A percentile compares a stretch with the other conserved stretches of the same genome.
Conservation (phyloP, 53 echinoderm and acorn worm species). For the Arbacia lixula region DNA sequence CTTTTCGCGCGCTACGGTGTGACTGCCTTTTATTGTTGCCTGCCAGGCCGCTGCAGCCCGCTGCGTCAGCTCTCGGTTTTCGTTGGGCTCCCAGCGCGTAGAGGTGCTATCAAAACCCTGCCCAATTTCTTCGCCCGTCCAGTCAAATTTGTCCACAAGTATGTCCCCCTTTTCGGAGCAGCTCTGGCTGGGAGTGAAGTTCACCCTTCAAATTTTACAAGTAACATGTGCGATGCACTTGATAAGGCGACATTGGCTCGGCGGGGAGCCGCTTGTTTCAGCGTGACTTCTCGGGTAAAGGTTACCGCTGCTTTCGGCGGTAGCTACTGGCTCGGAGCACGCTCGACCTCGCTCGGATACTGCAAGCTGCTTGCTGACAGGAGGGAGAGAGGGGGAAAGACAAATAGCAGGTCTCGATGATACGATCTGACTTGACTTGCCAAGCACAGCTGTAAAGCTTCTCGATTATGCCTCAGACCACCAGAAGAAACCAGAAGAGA, state of each 20-base stretch:
- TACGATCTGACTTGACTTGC: neutral
- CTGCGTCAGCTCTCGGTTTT: conserved; percentile 4
- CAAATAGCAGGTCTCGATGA: neutral
- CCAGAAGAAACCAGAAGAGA: too few relatives aligned
- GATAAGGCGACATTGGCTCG: conserved; percentile 51
- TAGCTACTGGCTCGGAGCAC: neutral
- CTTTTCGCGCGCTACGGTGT: conserved; percentile 18
- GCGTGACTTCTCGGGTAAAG: conserved; percentile 29
- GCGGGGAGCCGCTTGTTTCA: conserved; percentile 38
- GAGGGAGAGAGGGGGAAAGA: too few relatives aligned
- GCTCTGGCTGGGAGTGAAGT: conserved; percentile 26
- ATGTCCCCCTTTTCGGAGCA: too few relatives aligned
- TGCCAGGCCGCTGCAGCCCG: conserved; percentile 3
- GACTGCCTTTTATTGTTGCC: conserved; percentile 7
- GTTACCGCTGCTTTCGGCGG: conserved; percentile 8
- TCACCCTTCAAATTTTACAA: conserved; percentile 19
- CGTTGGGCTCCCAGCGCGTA: conserved; percentile 2
- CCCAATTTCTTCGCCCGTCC: too few relatives aligned
- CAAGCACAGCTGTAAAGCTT: conserved; percentile 5
- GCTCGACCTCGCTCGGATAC: neutral
- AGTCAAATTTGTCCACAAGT: conserved; percentile 51
- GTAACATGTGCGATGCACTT: conserved; percentile 57
- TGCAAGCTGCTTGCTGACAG: neutral
- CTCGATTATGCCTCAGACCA: neutral
- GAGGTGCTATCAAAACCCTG: conserved; percentile 5